These are phyloP conservation scores for Catostylus mosaicus DNA, from an alignment of 30 jellyfish, hydroid and myxozoan genomes.

Conservation along the genomic window DNA sequence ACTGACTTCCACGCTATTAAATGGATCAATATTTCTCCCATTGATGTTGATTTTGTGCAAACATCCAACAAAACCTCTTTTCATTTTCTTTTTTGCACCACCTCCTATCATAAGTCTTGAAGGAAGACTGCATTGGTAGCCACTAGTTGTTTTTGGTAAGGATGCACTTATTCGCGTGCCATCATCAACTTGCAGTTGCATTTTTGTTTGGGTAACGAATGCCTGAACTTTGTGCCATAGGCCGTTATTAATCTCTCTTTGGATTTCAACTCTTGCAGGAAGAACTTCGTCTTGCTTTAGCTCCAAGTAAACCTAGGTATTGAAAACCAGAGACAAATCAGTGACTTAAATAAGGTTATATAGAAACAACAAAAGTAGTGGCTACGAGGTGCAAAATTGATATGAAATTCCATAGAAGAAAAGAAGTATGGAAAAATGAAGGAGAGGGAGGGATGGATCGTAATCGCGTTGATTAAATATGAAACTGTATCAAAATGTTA, in stretches of 20 bases:
- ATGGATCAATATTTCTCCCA: slow-evolving; percentile 31
- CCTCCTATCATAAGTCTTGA: slow-evolving; percentile 68
- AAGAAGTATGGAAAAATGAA: no score
- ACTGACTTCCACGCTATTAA: slow-evolving; percentile 30
- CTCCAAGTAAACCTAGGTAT: slow-evolving; percentile 60
- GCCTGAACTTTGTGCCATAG: slow-evolving; percentile 59
- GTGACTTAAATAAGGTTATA: no score
- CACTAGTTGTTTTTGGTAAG: slow-evolving; percentile 36
- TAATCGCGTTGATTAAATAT: no score
- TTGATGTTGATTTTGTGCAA: slow-evolving; percentile 42
- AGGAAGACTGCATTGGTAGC: slow-evolving; percentile 68
- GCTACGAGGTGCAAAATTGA: no score
- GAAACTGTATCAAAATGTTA: no score
- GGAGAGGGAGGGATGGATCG: no score
- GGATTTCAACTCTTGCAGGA: slow-evolving; percentile 56
- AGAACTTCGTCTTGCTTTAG: slow-evolving; percentile 52
- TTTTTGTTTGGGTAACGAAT: slow-evolving; percentile 31
- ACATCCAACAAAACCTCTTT: slow-evolving; percentile 87
- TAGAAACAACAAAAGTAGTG: no score
- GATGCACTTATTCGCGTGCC: slow-evolving; percentile 64
- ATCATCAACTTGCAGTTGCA: slow-evolving; percentile 54
- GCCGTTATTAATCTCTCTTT: slow-evolving; percentile 38
- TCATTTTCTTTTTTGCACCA: slow-evolving; percentile 56
- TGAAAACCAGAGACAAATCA: background rate
- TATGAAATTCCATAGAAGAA: no score